These are phyloP conservation scores for Sardinella longiceps DNA, from an alignment of 2,797 vertebrate species.

Conservation along the genomic window DNA sequence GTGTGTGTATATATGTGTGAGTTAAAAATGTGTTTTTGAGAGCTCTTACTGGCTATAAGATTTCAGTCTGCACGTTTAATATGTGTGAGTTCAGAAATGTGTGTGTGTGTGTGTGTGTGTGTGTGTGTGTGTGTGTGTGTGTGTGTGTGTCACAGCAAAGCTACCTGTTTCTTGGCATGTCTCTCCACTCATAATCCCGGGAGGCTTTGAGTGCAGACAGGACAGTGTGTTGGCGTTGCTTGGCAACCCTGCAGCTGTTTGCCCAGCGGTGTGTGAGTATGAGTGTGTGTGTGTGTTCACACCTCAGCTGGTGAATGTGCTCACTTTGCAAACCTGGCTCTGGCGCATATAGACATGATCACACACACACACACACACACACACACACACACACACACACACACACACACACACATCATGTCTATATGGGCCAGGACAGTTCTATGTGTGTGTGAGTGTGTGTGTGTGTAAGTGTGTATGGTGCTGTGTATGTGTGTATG, in stretches of 20 bases:
- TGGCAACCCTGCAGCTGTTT: slow-evolving; percentile 43
- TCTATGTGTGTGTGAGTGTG: too few species aligned
- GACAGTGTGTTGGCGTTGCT: slow-evolving; percentile 47
- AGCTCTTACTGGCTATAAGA: background rate
- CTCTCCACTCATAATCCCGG: slow-evolving; percentile 36
- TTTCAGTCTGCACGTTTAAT: background rate
- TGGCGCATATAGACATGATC: background rate
- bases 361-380: slow-evolving; percentile 10
- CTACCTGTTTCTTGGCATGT: slow-evolving; percentile 28
- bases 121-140: slow-evolving; percentile 33
- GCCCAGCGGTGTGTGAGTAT: slow-evolving; percentile 39
- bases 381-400: background rate
- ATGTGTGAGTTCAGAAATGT: slow-evolving; percentile 28
- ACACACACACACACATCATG: slow-evolving; percentile 11
- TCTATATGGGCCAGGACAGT: too few species aligned
- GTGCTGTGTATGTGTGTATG: too few species aligned
- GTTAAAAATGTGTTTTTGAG: slow-evolving; percentile 18
- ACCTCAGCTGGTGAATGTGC: slow-evolving; percentile 51
- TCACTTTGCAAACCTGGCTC: slow-evolving; percentile 27
- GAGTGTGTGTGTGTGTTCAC: slow-evolving; percentile 39
- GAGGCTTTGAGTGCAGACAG: slow-evolving; percentile 35
- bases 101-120: slow-evolving; percentile 8
- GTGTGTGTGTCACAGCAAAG: slow-evolving; percentile 42
- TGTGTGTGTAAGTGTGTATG: too few species aligned
- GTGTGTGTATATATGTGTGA: background rate